These are phyloP conservation scores for Neodiprion pinetum DNA, from an alignment of 1,140 invertebrate species.

Conservation along the genomic window DNA sequence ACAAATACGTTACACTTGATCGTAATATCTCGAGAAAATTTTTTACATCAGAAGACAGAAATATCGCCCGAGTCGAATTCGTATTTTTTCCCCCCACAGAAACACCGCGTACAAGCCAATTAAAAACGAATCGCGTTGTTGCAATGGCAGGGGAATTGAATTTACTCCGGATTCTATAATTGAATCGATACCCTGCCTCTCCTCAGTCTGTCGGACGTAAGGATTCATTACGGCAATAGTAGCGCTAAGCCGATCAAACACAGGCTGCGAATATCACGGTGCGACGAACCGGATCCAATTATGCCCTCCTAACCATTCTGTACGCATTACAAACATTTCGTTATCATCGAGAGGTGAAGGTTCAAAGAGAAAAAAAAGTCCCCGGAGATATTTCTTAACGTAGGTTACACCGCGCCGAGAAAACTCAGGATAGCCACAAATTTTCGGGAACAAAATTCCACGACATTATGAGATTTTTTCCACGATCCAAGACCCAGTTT, in stretches of 20 bases:
- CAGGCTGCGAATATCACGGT: not conserved
- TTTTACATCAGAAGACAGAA: slow-evolving; percentile 19
- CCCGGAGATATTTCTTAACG: too few species aligned
- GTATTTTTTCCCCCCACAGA: slow-evolving; percentile 2
- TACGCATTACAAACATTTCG: too few species aligned
- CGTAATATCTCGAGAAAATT: slow-evolving; percentile 22
- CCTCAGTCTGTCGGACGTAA: not conserved
- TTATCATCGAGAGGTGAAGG: too few species aligned
- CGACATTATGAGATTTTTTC: too few species aligned
- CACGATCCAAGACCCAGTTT: too few species aligned
- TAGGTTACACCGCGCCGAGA: too few species aligned
- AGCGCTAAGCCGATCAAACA: not conserved
- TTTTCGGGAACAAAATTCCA: too few species aligned
- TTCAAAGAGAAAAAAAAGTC: too few species aligned
- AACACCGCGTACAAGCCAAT: not conserved
- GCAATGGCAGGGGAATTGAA: not conserved
- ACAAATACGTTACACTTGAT: slow-evolving; percentile 4
- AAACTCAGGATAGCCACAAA: too few species aligned
- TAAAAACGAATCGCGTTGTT: not conserved
- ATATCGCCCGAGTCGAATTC: too few species aligned
- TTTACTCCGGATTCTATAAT: not conserved
- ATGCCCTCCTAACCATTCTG: too few species aligned
- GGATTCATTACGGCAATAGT: slow-evolving; percentile 8
- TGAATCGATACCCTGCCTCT: not conserved
- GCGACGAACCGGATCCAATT: too few species aligned